Percentiles rank a stretch among this genome's conserved stretches.
Conservation (phyloP, 2,888 invertebrate genomes). For the Schrankia costaestrigalis region DNA sequence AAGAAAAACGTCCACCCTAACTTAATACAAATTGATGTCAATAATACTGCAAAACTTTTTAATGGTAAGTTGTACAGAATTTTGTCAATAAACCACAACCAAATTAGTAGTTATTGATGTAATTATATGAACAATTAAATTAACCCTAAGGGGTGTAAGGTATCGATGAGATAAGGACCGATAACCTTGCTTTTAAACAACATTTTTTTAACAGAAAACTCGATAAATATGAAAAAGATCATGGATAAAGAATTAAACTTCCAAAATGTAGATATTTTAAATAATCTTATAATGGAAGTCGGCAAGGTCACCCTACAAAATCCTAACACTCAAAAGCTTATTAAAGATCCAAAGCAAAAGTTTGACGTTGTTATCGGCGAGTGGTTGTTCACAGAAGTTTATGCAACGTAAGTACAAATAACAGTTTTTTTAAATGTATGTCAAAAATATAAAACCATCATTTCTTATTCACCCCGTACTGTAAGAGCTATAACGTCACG, state of each 20-base stretch:
- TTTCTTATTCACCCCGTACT: too few relatives aligned
- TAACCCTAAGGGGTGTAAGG: too few relatives aligned
- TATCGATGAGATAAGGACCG: too few relatives aligned
- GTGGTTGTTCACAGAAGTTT: conserved; percentile 49
- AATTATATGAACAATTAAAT: too few relatives aligned
- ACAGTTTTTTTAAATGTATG: too few relatives aligned
- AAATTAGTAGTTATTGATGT: too few relatives aligned
- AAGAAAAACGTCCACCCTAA: conserved; percentile 31
- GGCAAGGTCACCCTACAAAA: conserved; percentile 26
- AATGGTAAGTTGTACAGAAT: conserved; percentile 33
- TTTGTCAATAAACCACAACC: background rate
- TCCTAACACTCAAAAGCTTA: conserved; percentile 32
- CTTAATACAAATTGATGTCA: conserved; percentile 34
- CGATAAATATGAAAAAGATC: conserved; percentile 29
- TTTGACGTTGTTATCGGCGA: conserved; percentile 54
- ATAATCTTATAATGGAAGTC: conserved; percentile 15
- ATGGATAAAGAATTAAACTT: conserved; percentile 30
- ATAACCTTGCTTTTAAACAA: too few relatives aligned
- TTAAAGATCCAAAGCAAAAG: conserved; percentile 35
- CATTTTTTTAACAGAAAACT: conserved; percentile 25
- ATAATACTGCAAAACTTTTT: conserved; percentile 22
- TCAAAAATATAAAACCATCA: too few relatives aligned
- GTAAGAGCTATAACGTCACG: too few relatives aligned
- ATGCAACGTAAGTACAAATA: conserved; percentile 45
- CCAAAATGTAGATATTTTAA: conserved; percentile 9